Percentiles rank a stretch among this genome's conserved stretches.
phyloP scores from a whole-genome alignment of 2,797 vertebrate genomes.

The Anableps anableps region DNA sequence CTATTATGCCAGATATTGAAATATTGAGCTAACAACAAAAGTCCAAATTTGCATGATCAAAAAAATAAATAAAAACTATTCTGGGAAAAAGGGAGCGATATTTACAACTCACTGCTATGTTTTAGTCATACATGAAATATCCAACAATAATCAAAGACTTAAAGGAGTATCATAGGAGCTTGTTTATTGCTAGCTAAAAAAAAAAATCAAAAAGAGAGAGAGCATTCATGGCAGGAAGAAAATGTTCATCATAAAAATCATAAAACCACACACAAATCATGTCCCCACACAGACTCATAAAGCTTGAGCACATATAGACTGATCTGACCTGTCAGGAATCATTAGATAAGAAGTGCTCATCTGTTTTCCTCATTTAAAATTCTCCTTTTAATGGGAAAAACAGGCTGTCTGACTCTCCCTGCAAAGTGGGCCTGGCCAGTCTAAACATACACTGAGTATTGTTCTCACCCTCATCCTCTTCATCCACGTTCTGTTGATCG shows the following conservation, averaged over 20 bases:
- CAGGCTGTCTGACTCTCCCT: slow-evolving; percentile 75
- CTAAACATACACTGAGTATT: slow-evolving; percentile 69
- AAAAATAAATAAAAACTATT: neutral
- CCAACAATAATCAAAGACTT: neutral
- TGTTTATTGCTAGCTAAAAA: slow-evolving; percentile 5
- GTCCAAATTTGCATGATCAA: neutral
- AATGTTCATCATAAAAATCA: slow-evolving; percentile 29
- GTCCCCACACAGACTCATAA: slow-evolving; percentile 1
- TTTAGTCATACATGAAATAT: neutral
- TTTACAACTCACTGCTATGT: neutral
- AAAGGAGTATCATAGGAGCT: neutral
- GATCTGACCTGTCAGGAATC: slow-evolving; percentile 55
- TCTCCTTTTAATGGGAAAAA: slow-evolving; percentile 72
- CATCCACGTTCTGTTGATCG: slow-evolving; percentile 49
- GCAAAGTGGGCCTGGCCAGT: slow-evolving; percentile 45
- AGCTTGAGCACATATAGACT: neutral
- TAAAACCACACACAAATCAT: neutral
- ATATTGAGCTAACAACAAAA: neutral
- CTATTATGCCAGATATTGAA: neutral
- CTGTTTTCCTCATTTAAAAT: slow-evolving; percentile 76
- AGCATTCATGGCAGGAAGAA: neutral
- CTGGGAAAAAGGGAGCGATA: neutral
- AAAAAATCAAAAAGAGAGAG: neutral
- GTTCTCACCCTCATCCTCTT: slow-evolving; percentile 63
- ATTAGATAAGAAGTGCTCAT: slow-evolving; percentile 58